A percentile compares a stretch with the other conserved stretches of the same genome.
These are phyloP conservation scores for Paramormyrops hopkinsi DNA, from an alignment of 2,797 vertebrate genomes.

Conservation along the genomic window DNA sequence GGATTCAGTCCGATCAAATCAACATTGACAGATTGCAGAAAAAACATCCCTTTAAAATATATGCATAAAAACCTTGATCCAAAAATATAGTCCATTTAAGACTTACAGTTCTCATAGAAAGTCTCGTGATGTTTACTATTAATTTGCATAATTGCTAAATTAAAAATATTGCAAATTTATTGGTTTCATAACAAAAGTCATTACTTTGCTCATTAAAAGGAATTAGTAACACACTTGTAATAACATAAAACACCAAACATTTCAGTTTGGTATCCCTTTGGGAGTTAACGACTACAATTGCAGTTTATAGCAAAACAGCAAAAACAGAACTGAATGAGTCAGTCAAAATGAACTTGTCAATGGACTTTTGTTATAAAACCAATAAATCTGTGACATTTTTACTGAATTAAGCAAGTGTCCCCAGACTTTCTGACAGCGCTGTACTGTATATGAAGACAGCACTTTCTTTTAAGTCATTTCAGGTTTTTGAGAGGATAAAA, in stretches of 20 bases:
- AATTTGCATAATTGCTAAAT: not conserved
- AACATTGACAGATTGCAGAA: not conserved
- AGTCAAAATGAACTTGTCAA: not conserved
- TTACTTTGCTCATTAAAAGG: not conserved
- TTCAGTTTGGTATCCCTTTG: not conserved
- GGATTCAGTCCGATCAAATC: not conserved
- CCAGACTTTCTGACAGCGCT: not conserved
- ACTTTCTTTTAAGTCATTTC: not conserved
- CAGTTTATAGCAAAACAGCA: not conserved
- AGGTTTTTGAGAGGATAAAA: not conserved
- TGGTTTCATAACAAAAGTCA: not conserved
- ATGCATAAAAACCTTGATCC: not conserved
- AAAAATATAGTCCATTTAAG: not conserved
- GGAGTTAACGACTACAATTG: not conserved
- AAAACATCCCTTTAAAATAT: not conserved
- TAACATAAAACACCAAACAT: not conserved
- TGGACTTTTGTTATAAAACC: not conserved
- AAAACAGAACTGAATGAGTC: not conserved
- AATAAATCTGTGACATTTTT: not conserved
- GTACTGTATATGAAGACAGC: not conserved
- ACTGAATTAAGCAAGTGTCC: not conserved
- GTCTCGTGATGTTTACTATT: not conserved
- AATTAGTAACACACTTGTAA: not conserved
- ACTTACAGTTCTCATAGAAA: not conserved
- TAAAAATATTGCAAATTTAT: not conserved